Percentiles rank a stretch among this genome's conserved stretches.
These are phyloP conservation scores for Elgaria multicarinata DNA, from an alignment of 2,113 vertebrate species.

Conservation along the genomic window DNA sequence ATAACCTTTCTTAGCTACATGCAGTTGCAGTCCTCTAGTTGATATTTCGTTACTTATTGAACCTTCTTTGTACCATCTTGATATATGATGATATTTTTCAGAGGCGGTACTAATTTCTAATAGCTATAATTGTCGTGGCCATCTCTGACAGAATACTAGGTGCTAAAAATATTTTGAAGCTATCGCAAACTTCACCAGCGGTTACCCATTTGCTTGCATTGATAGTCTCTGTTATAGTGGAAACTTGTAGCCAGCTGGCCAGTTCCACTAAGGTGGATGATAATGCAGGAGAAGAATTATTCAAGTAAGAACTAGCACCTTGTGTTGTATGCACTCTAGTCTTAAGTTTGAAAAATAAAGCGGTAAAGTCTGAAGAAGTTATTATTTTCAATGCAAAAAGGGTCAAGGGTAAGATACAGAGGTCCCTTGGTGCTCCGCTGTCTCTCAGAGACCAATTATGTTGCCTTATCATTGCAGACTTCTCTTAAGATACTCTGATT, in stretches of 20 bases:
- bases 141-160: neutral
- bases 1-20: neutral
- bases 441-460: neutral
- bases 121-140: neutral
- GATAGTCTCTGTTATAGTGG: neutral
- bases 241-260: neutral
- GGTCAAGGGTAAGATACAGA: neutral
- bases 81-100: neutral
- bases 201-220: neutral
- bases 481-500: neutral
- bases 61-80: neutral
- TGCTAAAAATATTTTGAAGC: neutral
- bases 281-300: neutral
- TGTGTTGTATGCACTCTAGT: neutral
- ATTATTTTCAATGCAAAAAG: neutral
- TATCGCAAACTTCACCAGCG: neutral
- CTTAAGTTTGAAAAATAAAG: neutral
- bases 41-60: neutral
- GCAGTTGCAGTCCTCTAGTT: neutral
- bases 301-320: neutral
- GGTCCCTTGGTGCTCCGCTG: neutral
- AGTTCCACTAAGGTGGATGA: neutral
- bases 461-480: neutral
- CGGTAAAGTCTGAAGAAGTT: neutral
- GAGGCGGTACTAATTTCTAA: neutral